phyloP scores from a whole-genome alignment of 2,113 vertebrate genomes.

The Propithecus coquereli region DNA sequence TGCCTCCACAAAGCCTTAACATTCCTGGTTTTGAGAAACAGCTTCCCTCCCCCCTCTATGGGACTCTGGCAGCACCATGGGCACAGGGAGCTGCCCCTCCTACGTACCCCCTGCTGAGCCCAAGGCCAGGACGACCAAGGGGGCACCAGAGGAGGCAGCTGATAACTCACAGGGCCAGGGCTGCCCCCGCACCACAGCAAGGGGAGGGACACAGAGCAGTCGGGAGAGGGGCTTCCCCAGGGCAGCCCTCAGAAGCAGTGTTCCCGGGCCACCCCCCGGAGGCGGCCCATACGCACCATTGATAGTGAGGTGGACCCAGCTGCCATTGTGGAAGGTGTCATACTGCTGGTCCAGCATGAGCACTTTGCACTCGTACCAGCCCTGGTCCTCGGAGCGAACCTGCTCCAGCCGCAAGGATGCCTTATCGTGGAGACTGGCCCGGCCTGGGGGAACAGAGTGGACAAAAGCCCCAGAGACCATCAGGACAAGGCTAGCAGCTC shows the following conservation, averaged over 20 bases:
- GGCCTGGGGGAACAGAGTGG: conserved; percentile 81
- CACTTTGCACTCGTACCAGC: conserved; percentile 99
- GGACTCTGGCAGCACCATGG: neutral
- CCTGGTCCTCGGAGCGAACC: conserved; percentile 96
- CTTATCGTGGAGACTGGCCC: conserved; percentile 95
- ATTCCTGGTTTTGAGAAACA: neutral
- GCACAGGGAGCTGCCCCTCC: neutral
- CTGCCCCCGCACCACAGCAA: neutral
- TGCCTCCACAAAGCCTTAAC: neutral
- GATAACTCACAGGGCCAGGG: too few species aligned
- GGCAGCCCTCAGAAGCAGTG: neutral
- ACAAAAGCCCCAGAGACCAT: neutral
- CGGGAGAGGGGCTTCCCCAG: neutral
- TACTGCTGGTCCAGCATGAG: conserved; percentile 98
- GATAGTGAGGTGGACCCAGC: conserved; percentile 99
- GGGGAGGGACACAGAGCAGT: neutral
- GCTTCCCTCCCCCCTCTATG: neutral
- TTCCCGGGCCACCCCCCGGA: neutral
- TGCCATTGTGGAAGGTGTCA: conserved; percentile 99
- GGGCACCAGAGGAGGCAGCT: neutral
- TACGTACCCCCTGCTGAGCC: rapidly evolving
- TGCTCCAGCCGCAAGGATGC: conserved; percentile 97
- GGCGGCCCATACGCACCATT: conserved; percentile 86
- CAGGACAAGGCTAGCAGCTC: neutral
- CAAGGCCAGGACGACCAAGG: neutral